Evolutionary conservation across 2,113 vertebrate genomes (phyloP), one percentile per base, ranked within the genome.

Genomic region (Eclectus roratus): DNA sequence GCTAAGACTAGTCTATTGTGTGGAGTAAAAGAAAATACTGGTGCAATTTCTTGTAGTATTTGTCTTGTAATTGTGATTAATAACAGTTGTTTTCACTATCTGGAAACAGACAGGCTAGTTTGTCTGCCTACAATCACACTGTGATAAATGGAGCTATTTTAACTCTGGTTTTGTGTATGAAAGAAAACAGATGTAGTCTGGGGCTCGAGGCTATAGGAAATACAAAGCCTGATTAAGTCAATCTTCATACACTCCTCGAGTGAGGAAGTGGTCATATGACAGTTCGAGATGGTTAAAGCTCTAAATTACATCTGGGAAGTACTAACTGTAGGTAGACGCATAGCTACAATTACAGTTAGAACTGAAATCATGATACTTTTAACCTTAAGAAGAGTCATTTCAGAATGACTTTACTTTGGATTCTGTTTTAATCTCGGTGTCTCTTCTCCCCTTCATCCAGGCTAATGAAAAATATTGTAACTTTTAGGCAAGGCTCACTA

Each of bases 61-160:
- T 98, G 97, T 97, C 97, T 99, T 99, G 98, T 99, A 99, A 99
- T 99, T 99, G 99, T 99, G 99, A 99, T 99, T 99, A 99, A 99
- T 99, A 99, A 98, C 98, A 95, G 98, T 97, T 98, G 98, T 98
- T 98, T 98, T 98, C 94, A 94, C 98, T 99, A 99, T 99, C 99
- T 99, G 97, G 98, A 98, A 98, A 97, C 98, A 98, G 98, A 99
- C 99, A 99, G 98, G 94, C 98, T 98, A 98, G 98, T 99, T 99
- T 99, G 99, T 99, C 99, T 99, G 98, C 98, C 98, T 98, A 98
- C 99, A 99, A 99, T 99, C 99, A 99, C 98, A 91, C 96, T 97
- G 98, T 99, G 99, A 99, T 99, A 99, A 99, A 99, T 99, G 98
- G 98, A 98, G 98, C 98, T 98, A 97, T 98, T 99, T 98, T 99